Conservation (phyloP, 35 echinoderm and acorn worm genomes). For the Apostichopus japonicus region DNA sequence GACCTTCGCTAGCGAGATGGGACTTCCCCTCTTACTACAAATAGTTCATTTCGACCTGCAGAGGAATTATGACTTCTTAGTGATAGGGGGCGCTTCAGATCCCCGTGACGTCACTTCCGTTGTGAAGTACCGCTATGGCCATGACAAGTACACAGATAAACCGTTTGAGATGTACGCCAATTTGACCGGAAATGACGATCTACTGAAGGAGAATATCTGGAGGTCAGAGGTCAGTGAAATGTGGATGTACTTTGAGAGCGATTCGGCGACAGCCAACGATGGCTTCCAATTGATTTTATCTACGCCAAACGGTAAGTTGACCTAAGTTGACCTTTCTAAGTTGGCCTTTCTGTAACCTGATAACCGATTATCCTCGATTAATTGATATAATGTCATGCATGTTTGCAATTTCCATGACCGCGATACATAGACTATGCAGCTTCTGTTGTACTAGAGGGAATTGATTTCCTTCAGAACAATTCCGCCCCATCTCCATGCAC, state of each 20-base stretch:
- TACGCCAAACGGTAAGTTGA: slow-evolving; percentile 33
- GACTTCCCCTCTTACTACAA: background rate
- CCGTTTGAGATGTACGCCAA: slow-evolving; percentile 43
- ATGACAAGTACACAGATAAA: slow-evolving; percentile 9
- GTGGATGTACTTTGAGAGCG: slow-evolving; percentile 54
- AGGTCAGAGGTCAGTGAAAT: slow-evolving; percentile 51
- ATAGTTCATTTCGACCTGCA: slow-evolving; percentile 21
- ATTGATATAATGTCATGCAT: no score
- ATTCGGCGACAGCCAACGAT: background rate
- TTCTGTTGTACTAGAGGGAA: no score
- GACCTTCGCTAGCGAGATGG: slow-evolving; percentile 10
- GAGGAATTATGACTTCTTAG: slow-evolving; percentile 8
- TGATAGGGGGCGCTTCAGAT: slow-evolving; percentile 29
- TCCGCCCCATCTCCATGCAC: no score
- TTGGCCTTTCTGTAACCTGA: no score
- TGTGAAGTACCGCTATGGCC: slow-evolving; percentile 16
- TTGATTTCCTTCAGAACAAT: no score
- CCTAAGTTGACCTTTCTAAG: background rate
- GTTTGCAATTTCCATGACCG: background rate
- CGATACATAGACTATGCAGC: no score
- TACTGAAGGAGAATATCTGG: slow-evolving; percentile 1
- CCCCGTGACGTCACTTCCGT: background rate
- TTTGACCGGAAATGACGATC: slow-evolving; percentile 42
- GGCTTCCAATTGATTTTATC: slow-evolving; percentile 25
- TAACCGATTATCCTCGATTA: no score